Evolutionary conservation across 2,113 vertebrate genomes (phyloP).

Genomic region (Ceuthmochares aereus): DNA sequence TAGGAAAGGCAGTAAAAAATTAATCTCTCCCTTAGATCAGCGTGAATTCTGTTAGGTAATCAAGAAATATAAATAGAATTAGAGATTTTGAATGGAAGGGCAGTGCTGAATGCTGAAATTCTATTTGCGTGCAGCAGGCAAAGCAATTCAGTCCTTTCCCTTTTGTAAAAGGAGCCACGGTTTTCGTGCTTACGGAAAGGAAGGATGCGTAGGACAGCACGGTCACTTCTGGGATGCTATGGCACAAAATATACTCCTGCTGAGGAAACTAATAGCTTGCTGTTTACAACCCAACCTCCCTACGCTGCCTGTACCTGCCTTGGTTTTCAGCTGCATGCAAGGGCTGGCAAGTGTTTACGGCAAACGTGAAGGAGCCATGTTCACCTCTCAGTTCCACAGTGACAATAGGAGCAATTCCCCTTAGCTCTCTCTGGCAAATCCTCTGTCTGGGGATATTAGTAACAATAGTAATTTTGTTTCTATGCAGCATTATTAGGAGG

Average conservation of each 20-base stretch:
- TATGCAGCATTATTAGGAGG: background rate
- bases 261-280: background rate
- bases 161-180: background rate
- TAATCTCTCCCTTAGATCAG: background rate
- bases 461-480: background rate
- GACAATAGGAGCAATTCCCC: background rate
- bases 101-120: background rate
- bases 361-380: background rate
- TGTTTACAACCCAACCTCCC: background rate
- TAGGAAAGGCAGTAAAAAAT: background rate
- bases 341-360: background rate
- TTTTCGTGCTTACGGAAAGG: background rate
- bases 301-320: background rate
- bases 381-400: background rate
- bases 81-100: background rate
- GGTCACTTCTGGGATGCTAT: background rate
- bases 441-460: background rate
- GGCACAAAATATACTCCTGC: background rate
- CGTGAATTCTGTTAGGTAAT: slow-evolving; percentile 5
- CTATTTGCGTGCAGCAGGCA: background rate
- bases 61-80: slow-evolving; percentile 18
- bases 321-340: background rate
- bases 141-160: background rate
- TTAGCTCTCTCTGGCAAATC: background rate
- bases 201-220: background rate